Conservation (phyloP, 92 coral and sea anemone genomes). For the Epizoanthus rinbou region DNA sequence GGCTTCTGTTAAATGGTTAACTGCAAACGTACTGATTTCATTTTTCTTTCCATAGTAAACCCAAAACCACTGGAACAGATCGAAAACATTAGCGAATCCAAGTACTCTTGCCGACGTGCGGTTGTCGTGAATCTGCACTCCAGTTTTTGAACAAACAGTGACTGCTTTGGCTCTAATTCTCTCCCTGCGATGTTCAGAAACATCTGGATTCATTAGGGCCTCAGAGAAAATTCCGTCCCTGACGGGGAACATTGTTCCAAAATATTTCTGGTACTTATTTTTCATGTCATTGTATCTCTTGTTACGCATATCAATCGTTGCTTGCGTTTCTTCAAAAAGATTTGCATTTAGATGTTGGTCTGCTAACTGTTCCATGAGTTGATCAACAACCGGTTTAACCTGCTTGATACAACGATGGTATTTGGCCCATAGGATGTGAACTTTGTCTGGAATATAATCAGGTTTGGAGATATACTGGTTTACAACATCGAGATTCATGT, state of each 20-base stretch:
- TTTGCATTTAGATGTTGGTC: constrained; percentile 29
- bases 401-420: constrained; percentile 17
- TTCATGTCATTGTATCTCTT: constrained; percentile 41
- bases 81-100: constrained; percentile 32
- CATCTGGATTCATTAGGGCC: constrained; percentile 1
- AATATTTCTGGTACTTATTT: constrained; percentile 32
- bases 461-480: constrained; percentile 3
- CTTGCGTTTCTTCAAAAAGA: constrained; percentile 31
- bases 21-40: not conserved
- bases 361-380: constrained; percentile 36
- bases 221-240: not conserved
- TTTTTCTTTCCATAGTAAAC: constrained; percentile 22
- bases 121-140: constrained; percentile 25
- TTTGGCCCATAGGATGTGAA: not conserved
- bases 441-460: constrained; percentile 14
- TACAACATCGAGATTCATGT: constrained; percentile 14
- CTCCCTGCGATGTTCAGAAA: constrained; percentile 24
- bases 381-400: not conserved
- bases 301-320: constrained; percentile 42
- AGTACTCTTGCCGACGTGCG: constrained; percentile 30
- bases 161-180: constrained; percentile 27
- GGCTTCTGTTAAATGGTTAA: constrained; percentile 10
- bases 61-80: constrained; percentile 42
- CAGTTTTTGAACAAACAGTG: constrained; percentile 29
- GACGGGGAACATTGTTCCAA: constrained; percentile 14